Percentiles rank a stretch among this genome's conserved stretches.
Evolutionary conservation across 2,888 invertebrate species (phyloP).

Genomic region (Luperina nickerlii): DNA sequence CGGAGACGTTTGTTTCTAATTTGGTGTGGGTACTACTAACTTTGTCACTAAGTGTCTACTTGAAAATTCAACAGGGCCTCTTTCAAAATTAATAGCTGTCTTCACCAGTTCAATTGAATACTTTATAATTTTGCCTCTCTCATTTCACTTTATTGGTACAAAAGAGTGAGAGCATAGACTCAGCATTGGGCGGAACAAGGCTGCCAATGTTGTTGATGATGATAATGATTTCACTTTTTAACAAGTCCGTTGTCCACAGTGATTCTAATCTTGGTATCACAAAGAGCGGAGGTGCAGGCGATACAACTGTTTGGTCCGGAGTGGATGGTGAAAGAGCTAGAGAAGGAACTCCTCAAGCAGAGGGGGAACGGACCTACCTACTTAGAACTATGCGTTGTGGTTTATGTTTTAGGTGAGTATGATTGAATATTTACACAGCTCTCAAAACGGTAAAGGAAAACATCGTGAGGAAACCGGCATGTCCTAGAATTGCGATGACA

Average conservation of each 20-base stretch:
- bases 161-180: no score
- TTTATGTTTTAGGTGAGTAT: conserved; percentile 94
- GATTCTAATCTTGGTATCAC: conserved; percentile 97
- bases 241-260: conserved; percentile 88
- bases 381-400: conserved; percentile 94
- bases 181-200: no score
- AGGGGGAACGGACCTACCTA: conserved; percentile 96
- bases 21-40: no score
- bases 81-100: no score
- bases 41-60: no score
- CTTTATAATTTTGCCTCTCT: no score
- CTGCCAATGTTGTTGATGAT: no score
- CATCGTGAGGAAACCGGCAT: no score
- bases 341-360: conserved; percentile 92
- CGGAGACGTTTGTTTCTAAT: no score
- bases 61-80: no score
- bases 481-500: no score
- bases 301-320: conserved; percentile 94
- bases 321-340: conserved; percentile 91
- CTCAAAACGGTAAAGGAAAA: background rate
- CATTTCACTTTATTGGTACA: background rate
- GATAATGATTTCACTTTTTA: background rate
- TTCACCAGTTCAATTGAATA: no score
- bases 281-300: conserved; percentile 95
- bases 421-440: background rate